phyloP scores from a whole-genome alignment of 2,113 vertebrate species.

The Sphaerodactylus townsendi region DNA sequence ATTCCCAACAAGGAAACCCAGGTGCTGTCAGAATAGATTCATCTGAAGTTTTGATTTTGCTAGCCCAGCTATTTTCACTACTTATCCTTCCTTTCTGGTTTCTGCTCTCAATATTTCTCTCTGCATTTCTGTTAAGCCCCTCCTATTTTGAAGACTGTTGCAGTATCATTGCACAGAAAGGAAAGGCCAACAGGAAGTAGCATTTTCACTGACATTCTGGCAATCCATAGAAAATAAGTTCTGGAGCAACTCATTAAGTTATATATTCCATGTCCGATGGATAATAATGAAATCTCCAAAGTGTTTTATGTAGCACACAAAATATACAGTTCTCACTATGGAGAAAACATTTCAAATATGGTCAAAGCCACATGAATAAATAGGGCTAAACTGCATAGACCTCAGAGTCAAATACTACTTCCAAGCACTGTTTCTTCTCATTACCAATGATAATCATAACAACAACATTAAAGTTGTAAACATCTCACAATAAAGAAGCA shows the following conservation, averaged over 20 bases:
- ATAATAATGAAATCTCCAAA: background rate
- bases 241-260: background rate
- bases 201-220: background rate
- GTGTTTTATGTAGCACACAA: background rate
- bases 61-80: background rate
- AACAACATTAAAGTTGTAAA: too few species aligned
- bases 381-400: background rate
- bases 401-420: background rate
- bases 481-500: background rate
- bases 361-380: background rate
- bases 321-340: background rate
- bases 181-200: background rate
- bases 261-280: background rate
- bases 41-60: background rate
- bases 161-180: background rate
- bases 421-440: constrained; percentile 8
- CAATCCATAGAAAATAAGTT: background rate
- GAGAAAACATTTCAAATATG: background rate
- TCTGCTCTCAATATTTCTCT: background rate
- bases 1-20: background rate
- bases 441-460: background rate
- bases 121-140: background rate
- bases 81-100: background rate
- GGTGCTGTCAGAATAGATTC: background rate
- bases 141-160: background rate